Percentiles rank a stretch among this genome's conserved stretches.
These are phyloP conservation scores for Exocentrus adspersus DNA, from an alignment of 2,888 invertebrate species.

Conservation along the genomic window DNA sequence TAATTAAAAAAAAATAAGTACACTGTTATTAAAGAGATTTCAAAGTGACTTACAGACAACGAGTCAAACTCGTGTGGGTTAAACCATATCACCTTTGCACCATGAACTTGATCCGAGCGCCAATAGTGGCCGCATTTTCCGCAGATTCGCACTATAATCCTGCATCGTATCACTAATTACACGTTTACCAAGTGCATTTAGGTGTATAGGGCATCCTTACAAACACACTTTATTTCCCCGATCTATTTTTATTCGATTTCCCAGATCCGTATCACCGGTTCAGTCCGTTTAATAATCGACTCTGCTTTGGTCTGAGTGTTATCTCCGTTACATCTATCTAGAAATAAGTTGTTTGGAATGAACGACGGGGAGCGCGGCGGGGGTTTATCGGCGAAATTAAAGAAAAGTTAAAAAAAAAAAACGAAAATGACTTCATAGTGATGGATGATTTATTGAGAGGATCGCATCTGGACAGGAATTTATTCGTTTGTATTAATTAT, in stretches of 20 bases:
- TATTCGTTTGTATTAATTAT: not conserved
- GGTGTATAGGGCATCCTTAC: not conserved
- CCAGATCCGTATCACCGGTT: slow-evolving; percentile 2
- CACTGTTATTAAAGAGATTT: not conserved
- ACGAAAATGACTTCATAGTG: too few species aligned
- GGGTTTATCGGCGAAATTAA: not conserved
- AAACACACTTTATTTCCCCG: not conserved
- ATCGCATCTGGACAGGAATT: not conserved
- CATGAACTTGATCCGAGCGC: slow-evolving; percentile 14
- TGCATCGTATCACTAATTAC: too few species aligned
- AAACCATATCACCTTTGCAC: slow-evolving; percentile 12
- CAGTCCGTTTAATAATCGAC: slow-evolving; percentile 9
- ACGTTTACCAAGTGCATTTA: not conserved
- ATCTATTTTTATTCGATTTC: slow-evolving; percentile 10
- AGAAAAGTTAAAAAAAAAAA: not conserved
- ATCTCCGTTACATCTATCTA: slow-evolving; percentile 13
- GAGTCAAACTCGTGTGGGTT: slow-evolving; percentile 9
- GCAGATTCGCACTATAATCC: too few species aligned
- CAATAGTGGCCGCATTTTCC: not conserved
- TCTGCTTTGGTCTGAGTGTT: not conserved
- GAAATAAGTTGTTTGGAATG: not conserved
- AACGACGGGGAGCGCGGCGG: not conserved
- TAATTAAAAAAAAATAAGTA: too few species aligned
- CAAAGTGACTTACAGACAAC: slow-evolving; percentile 2
- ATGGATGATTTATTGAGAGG: not conserved